Conservation (phyloP, 2,888 invertebrate genomes). For the Chesias legatella region DNA sequence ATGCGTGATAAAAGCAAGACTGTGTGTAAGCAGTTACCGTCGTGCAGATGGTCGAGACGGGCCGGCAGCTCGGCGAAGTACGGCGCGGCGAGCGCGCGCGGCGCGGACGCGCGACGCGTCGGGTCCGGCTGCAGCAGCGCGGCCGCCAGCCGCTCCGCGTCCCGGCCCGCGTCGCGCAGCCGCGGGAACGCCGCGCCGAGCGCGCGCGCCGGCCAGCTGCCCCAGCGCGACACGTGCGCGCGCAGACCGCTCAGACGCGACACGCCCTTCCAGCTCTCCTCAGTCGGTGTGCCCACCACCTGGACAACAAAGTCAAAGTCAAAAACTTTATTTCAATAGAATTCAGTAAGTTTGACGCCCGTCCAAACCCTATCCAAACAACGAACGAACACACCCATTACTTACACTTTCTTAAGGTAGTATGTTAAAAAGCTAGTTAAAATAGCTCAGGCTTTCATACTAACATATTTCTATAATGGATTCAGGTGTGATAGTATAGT, state of each 20-base stretch:
- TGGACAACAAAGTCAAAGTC: constrained; percentile 40
- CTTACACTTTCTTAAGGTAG: too few relatives aligned
- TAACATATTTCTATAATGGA: too few relatives aligned
- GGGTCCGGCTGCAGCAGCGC: constrained; percentile 94
- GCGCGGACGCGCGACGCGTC: constrained; percentile 90
- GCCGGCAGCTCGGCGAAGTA: constrained; percentile 96
- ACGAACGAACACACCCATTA: too few relatives aligned
- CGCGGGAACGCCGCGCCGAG: constrained; percentile 94
- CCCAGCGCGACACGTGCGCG: constrained; percentile 81
- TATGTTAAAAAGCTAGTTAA: too few relatives aligned
- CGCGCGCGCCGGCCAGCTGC: constrained; percentile 86
- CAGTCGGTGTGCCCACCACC: constrained; percentile 96
- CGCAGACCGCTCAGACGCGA: constrained; percentile 92
- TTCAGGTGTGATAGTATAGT: too few relatives aligned
- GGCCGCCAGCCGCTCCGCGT: constrained; percentile 93
- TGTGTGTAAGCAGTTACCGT: constrained; percentile 88
- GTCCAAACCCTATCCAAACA: too few relatives aligned
- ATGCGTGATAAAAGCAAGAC: too few relatives aligned
- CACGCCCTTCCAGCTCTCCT: constrained; percentile 96
- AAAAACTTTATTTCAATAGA: too few relatives aligned
- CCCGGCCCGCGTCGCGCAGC: constrained; percentile 90
- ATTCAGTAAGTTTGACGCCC: too few relatives aligned
- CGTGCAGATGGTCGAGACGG: constrained; percentile 93
- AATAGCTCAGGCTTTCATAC: too few relatives aligned
- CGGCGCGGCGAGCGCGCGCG: constrained; percentile 90